Evolutionary conservation across 2,888 invertebrate genomes (phyloP).

Genomic region (Synergus itoensis): DNA sequence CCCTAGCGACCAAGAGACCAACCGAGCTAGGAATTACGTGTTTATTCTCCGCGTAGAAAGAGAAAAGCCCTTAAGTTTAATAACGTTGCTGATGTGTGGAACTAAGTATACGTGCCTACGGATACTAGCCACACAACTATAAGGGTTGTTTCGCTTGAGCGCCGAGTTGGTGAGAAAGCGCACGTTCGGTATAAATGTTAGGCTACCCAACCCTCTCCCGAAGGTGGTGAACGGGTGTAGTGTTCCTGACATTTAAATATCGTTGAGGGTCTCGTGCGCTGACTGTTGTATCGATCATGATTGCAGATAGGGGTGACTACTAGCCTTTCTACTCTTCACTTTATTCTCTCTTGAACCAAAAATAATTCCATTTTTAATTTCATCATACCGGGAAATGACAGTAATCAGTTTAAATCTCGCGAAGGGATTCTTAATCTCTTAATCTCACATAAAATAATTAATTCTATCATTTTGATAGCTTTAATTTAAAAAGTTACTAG

Average conservation of each 20-base stretch:
- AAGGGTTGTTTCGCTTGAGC: conserved; percentile 39
- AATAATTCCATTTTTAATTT: too few relatives aligned
- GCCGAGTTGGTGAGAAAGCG: conserved; percentile 51
- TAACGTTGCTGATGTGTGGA: conserved; percentile 62
- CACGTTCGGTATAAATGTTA: conserved; percentile 64
- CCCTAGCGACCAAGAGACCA: conserved; percentile 54
- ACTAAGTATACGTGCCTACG: conserved; percentile 44
- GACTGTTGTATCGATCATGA: conserved; percentile 68
- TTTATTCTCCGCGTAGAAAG: conserved; percentile 66
- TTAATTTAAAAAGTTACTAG: too few relatives aligned
- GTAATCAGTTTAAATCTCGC: too few relatives aligned
- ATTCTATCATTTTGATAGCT: too few relatives aligned
- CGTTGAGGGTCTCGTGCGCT: conserved; percentile 59
- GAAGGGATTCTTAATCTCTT: too few relatives aligned
- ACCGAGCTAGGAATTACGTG: conserved; percentile 57
- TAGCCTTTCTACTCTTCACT: conserved; percentile 13
- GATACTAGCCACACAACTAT: conserved; percentile 22
- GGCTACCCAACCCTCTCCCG: conserved; percentile 59
- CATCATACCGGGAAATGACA: too few relatives aligned
- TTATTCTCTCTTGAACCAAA: too few relatives aligned
- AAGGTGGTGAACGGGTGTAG: conserved; percentile 70
- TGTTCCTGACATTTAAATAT: conserved; percentile 77
- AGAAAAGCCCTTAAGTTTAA: conserved; percentile 71
- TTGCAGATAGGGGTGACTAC: conserved; percentile 63
- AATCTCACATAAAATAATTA: too few relatives aligned